These are phyloP conservation scores for Mohoua ochrocephala DNA, from an alignment of 2,113 vertebrate genomes.

Conservation along the genomic window DNA sequence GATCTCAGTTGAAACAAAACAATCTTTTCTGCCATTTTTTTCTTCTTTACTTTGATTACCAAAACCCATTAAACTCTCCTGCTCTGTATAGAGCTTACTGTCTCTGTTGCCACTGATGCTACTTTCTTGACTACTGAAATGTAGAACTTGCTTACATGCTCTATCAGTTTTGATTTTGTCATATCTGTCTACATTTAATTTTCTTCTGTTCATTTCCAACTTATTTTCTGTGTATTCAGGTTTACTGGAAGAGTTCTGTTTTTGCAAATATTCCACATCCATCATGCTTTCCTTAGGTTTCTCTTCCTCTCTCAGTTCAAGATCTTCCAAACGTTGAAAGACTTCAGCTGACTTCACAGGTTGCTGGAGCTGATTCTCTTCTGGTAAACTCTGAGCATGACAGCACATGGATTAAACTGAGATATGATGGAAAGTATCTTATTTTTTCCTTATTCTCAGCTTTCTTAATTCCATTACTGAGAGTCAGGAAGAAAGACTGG, in stretches of 20 bases:
- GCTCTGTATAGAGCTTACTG: background rate
- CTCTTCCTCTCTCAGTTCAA: background rate
- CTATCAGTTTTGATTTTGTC: background rate
- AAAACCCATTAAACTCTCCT: background rate
- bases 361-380: background rate
- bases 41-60: background rate
- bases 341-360: background rate
- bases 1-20: background rate
- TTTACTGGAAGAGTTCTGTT: background rate
- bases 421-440: background rate
- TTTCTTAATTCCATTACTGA: background rate
- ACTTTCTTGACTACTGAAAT: background rate
- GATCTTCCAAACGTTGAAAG: background rate
- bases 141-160: background rate
- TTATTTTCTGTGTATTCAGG: background rate
- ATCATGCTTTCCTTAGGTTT: background rate
- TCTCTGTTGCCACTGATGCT: background rate
- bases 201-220: background rate
- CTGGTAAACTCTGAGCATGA: constrained; percentile 30
- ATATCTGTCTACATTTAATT: background rate
- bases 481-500: background rate
- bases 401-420: constrained; percentile 1
- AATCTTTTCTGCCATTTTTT: background rate
- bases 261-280: background rate
- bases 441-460: background rate